A percentile compares a stretch with the other conserved stretches of the same genome.
Evolutionary conservation across 2,797 vertebrate species (phyloP).

Genomic region (Crocodylus rhombifer): DNA sequence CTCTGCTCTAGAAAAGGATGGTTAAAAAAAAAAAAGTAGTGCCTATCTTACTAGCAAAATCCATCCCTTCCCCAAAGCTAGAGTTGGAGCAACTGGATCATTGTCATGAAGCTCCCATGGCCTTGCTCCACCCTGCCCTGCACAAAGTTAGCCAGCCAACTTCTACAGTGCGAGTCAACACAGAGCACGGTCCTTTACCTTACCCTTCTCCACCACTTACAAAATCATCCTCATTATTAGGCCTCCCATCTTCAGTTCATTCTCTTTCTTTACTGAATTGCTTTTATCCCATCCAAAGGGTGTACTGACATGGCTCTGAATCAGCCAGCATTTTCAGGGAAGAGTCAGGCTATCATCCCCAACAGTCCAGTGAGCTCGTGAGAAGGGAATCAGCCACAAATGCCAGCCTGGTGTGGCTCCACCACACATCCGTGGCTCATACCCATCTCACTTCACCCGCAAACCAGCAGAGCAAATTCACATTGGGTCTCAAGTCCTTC

Average conservation of each 20-base stretch:
- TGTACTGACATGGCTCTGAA: not conserved
- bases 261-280: rapidly evolving
- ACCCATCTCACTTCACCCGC: not conserved
- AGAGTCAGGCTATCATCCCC: not conserved
- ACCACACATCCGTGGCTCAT: not conserved
- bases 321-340: rapidly evolving
- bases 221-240: not conserved
- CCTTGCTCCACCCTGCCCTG: not conserved
- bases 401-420: not conserved
- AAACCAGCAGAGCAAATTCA: not conserved
- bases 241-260: not conserved
- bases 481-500: not conserved
- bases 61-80: not conserved
- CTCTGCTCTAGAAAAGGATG: not conserved
- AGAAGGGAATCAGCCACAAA: not conserved
- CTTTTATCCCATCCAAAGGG: not conserved
- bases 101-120: conserved; percentile 39
- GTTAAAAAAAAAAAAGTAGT: not conserved
- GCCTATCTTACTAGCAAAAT: not conserved
- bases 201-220: not conserved
- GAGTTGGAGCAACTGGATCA: not conserved
- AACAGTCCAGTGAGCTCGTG: not conserved
- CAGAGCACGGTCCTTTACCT: not conserved
- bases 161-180: not conserved
- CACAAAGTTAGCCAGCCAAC: not conserved